Percentiles rank a stretch among this genome's conserved stretches.
These are phyloP conservation scores for Pithys albifrons DNA, from an alignment of 2,113 vertebrate genomes.

Conservation along the genomic window DNA sequence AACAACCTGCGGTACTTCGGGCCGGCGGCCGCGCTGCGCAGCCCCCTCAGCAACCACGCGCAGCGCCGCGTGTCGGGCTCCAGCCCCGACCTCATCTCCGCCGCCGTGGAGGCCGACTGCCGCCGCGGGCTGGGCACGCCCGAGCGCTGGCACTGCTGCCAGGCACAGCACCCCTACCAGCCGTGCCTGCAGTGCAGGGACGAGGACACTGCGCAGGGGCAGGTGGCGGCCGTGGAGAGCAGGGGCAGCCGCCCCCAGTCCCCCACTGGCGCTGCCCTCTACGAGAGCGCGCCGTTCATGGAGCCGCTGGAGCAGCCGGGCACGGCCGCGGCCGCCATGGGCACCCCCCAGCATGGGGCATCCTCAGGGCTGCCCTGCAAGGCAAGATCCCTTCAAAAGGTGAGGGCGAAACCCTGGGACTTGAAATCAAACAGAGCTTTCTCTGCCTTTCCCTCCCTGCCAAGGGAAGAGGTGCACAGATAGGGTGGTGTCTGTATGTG, in stretches of 20 bases:
- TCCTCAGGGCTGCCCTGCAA: slow-evolving; percentile 82
- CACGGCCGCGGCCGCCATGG: slow-evolving; percentile 49
- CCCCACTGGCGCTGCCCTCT: slow-evolving; percentile 65
- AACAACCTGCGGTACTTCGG: slow-evolving; percentile 97
- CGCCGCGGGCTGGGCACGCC: slow-evolving; percentile 67
- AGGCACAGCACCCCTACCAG: slow-evolving; percentile 71
- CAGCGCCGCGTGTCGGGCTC: slow-evolving; percentile 87
- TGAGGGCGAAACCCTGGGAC: neutral
- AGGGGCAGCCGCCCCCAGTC: slow-evolving; percentile 69
- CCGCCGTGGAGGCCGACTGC: slow-evolving; percentile 83
- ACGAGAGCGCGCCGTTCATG: slow-evolving; percentile 56
- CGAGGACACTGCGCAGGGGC: neutral
- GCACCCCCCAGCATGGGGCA: slow-evolving; percentile 72
- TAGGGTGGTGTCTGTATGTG: neutral
- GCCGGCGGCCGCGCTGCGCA: slow-evolving; percentile 90
- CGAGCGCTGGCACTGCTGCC: slow-evolving; percentile 82
- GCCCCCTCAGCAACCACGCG: slow-evolving; percentile 92
- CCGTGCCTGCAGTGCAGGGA: slow-evolving; percentile 83
- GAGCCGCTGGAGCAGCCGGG: slow-evolving; percentile 61
- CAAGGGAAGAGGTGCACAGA: neutral
- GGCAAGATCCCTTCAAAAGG: slow-evolving; percentile 88
- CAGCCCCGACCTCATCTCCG: slow-evolving; percentile 92
- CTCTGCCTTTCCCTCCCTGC: neutral
- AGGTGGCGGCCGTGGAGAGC: neutral
- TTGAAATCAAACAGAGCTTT: neutral